Conservation (phyloP, 2,888 invertebrate species). For the Dugesia japonica region DNA sequence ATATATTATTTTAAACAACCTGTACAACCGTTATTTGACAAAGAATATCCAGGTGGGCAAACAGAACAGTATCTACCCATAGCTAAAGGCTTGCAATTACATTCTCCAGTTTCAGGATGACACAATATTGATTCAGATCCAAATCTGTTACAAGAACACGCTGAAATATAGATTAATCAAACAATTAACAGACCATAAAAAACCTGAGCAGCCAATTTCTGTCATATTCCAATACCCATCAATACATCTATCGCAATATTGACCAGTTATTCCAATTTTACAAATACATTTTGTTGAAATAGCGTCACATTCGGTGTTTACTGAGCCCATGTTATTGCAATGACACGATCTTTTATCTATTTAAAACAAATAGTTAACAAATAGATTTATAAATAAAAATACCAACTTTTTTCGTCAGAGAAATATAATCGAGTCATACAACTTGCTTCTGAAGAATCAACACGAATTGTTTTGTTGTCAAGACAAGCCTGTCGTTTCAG, state of each 20-base stretch:
- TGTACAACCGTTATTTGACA: background rate
- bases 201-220: background rate
- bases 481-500: constrained; percentile 30
- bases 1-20: too few species aligned
- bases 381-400: background rate
- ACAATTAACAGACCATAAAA: too few species aligned
- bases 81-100: background rate
- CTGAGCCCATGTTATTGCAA: background rate
- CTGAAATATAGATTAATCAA: too few species aligned
- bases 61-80: constrained; percentile 3
- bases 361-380: background rate
- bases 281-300: background rate
- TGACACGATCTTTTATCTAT: background rate
- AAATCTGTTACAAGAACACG: background rate
- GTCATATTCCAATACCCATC: background rate
- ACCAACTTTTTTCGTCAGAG: background rate
- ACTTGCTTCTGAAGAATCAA: background rate
- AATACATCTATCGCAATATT: background rate
- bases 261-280: background rate
- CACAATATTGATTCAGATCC: background rate
- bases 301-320: background rate
- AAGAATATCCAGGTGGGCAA: background rate
- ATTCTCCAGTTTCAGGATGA: background rate
- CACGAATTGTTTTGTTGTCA: background rate
- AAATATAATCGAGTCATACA: constrained; percentile 10